phyloP scores from a whole-genome alignment of 1,140 invertebrate genomes.

The Fopius arisanus region DNA sequence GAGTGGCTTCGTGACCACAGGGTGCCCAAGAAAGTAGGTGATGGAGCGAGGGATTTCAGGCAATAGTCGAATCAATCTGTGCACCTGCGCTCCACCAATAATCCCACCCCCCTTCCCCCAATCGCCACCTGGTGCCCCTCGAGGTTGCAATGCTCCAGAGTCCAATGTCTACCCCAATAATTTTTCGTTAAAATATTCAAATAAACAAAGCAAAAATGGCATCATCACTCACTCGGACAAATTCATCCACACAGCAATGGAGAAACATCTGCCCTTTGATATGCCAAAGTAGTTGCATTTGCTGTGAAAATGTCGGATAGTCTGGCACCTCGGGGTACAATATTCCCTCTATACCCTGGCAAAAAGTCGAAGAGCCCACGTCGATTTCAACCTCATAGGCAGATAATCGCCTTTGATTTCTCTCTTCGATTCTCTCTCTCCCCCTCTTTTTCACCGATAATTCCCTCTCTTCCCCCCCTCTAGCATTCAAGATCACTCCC shows the following conservation, averaged over 20 bases:
- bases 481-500: constrained; percentile 60
- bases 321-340: constrained; percentile 28
- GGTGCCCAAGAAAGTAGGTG: no score
- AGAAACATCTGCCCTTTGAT: constrained; percentile 10
- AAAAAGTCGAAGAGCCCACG: constrained; percentile 48
- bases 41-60: no score
- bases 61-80: no score
- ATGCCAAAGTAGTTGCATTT: not conserved
- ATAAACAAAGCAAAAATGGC: not conserved
- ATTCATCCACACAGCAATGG: not conserved
- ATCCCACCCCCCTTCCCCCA: no score
- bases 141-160: no score
- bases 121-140: no score
- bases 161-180: not conserved
- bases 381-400: constrained; percentile 63
- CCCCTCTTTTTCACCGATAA: constrained; percentile 1
- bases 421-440: constrained; percentile 59
- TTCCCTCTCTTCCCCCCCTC: constrained; percentile 23
- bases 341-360: constrained; percentile 31
- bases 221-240: constrained; percentile 4
- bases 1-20: no score
- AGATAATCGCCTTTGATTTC: constrained; percentile 66
- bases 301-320: not conserved
- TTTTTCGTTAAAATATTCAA: not conserved
- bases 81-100: no score